Percentiles rank a stretch among this genome's conserved stretches.
Evolutionary conservation across 2,888 invertebrate genomes (phyloP).

Genomic region (Pristionchus japonicus): DNA sequence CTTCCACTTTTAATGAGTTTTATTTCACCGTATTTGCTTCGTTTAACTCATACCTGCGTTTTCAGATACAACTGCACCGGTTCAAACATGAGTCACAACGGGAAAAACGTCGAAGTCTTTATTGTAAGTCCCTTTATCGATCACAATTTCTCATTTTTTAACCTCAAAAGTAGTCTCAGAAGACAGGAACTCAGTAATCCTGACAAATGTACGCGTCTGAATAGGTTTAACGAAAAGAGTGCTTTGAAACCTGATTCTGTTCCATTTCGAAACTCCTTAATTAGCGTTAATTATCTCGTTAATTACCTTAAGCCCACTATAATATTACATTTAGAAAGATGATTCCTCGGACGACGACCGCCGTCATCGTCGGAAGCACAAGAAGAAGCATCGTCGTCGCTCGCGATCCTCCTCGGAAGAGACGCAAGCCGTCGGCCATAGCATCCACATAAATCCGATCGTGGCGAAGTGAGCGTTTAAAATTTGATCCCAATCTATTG

Average conservation of each 20-base stretch:
- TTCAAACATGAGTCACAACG: neutral
- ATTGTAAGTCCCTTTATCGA: neutral
- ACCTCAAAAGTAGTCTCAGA: no score
- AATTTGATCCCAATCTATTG: no score
- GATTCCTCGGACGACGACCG: slow-evolving; percentile 4
- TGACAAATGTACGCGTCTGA: no score
- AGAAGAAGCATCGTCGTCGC: slow-evolving; percentile 19
- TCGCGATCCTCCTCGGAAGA: neutral
- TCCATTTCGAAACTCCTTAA: no score
- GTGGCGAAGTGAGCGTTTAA: slow-evolving; percentile 21
- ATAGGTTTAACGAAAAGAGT: no score
- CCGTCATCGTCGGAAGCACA: slow-evolving; percentile 11
- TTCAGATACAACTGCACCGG: neutral
- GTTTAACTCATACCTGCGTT: neutral
- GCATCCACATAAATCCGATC: slow-evolving; percentile 35
- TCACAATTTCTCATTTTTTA: neutral
- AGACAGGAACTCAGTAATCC: no score
- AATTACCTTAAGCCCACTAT: no score
- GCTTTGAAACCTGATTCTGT: no score
- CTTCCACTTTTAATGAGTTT: neutral
- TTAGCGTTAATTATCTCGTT: no score
- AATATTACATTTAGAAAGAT: neutral
- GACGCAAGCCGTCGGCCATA: neutral
- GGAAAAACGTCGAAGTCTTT: neutral
- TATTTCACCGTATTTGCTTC: neutral